Percentiles rank a stretch among this genome's conserved stretches.
These are phyloP conservation scores for Myzus persicae DNA, from an alignment of 1,140 invertebrate species.

Conservation along the genomic window DNA sequence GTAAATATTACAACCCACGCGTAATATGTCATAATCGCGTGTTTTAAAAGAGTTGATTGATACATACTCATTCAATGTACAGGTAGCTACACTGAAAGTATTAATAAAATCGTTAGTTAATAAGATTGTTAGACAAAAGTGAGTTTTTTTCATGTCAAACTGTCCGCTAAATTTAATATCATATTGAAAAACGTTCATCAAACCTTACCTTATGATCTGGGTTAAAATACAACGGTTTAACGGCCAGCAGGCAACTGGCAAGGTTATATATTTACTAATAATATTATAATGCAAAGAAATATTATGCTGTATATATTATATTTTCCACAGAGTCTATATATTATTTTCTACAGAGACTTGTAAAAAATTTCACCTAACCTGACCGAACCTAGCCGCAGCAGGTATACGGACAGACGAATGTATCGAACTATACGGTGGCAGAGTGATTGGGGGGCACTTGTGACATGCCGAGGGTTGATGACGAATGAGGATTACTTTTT, in stretches of 20 bases:
- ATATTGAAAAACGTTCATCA: not conserved
- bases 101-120: too few species aligned
- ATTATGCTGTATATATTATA: not conserved
- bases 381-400: not conserved
- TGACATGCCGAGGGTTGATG: not conserved
- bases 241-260: not conserved
- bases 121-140: not conserved
- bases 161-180: not conserved
- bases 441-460: not conserved
- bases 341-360: not conserved
- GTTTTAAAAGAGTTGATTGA: not conserved
- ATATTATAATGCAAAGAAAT: not conserved
- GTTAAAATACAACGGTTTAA: too few species aligned
- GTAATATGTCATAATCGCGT: not conserved
- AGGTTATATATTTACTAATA: not conserved
- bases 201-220: too few species aligned
- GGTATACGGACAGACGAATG: not conserved
- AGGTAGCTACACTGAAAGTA: not conserved
- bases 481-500: slow-evolving; percentile 31
- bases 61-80: not conserved
- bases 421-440: not conserved
- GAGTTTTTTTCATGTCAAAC: not conserved
- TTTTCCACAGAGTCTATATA: not conserved
- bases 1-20: not conserved
- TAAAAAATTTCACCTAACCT: not conserved